Evolutionary conservation across 2,113 vertebrate genomes (phyloP), one percentile per base, ranked within the genome.

Genomic region (Chaenocephalus aceratus): DNA sequence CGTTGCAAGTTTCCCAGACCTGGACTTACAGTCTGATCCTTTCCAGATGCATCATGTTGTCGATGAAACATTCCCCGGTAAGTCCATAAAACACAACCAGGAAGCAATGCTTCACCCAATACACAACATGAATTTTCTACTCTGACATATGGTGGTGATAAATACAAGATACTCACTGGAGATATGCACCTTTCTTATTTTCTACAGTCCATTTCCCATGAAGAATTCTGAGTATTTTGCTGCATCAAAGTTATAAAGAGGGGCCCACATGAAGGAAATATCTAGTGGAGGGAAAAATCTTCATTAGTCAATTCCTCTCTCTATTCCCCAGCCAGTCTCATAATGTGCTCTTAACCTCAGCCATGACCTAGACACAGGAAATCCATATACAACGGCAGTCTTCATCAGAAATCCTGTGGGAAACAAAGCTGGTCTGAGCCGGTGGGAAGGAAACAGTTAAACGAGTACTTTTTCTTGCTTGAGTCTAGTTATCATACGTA

Each of bases 231-330:
- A 52, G 81, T 48, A 51, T 59, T 87, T 89, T 67, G 21, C 62
- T 79, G 72, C 57, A 84, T 84, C 61, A 75, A 88, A 86, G 77
- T 84, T 88, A 83, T 77, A 82, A 88, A 70, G 74, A 93, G 78
- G 75, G 68, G 62, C 65, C 79, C 72, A 30, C 30, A 52, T 44
- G 72, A 84, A 61, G 76, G 67, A 86, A 88, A 89, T 3, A 16
- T 69, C 62, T 71, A 49, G 73, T 26, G 54, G 44, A 70, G 18
- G 5, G 11, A 83, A 77, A 82, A 60, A 81, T 87, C 56, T 52
- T 84, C 76, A 85, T 84, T 79, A 75, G 61, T 82, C 71, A 63
- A n/a, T 21, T 48, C 45, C 46, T 52, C 71, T 68, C 72, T 74
- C 6, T 0, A 18, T 70, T 82, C 51, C 77, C 66, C 36, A 68